phyloP scores from a whole-genome alignment of 1,140 invertebrate genomes.

The Portunus trituberculatus region DNA sequence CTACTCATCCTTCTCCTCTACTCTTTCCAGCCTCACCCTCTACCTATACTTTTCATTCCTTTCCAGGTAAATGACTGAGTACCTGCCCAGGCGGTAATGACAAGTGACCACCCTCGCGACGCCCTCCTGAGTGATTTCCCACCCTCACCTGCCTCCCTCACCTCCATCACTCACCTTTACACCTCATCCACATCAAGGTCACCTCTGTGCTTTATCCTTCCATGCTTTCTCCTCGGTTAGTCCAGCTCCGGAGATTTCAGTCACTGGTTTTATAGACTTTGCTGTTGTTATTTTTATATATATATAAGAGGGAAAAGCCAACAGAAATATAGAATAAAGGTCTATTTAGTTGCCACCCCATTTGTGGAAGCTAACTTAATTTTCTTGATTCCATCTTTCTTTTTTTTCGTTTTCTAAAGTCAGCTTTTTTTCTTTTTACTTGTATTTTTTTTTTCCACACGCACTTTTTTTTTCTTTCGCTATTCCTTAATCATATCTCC shows the following conservation, averaged over 20 bases:
- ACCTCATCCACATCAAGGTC: not conserved
- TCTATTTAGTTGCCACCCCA: too few relatives aligned
- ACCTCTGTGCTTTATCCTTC: too few relatives aligned
- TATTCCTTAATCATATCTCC: not conserved
- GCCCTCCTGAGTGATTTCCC: conserved; percentile 17
- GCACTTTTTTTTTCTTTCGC: not conserved
- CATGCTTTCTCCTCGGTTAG: too few relatives aligned
- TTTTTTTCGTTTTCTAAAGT: not conserved
- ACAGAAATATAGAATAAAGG: too few relatives aligned
- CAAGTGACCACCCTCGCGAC: not conserved
- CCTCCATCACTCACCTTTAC: not conserved
- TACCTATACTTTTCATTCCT: not conserved
- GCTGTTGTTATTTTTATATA: too few relatives aligned
- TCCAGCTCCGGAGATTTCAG: too few relatives aligned
- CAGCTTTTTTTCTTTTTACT: too few relatives aligned
- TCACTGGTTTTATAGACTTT: too few relatives aligned
- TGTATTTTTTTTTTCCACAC: not conserved
- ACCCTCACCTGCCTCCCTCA: not conserved
- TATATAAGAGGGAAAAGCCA: too few relatives aligned
- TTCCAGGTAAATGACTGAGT: not conserved
- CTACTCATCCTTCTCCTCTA: not conserved
- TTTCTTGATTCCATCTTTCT: too few relatives aligned
- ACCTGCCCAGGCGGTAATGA: not conserved
- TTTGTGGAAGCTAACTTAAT: too few relatives aligned
- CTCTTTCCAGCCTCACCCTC: too few relatives aligned